Evolutionary conservation across 2,888 invertebrate genomes (phyloP).

Genomic region (Polylopha cassiicola): DNA sequence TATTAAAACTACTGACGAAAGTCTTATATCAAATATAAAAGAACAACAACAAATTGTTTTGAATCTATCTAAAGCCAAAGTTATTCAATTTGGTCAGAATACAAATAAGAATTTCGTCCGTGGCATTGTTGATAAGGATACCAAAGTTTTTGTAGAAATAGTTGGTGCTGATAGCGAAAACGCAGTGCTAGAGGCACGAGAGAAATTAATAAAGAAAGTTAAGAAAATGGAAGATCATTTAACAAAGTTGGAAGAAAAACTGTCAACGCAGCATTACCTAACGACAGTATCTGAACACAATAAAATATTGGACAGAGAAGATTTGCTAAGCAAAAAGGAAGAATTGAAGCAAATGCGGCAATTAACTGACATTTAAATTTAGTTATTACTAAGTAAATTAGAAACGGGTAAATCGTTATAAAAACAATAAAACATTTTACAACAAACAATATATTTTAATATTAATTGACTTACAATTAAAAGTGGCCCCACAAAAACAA

Average conservation of each 20-base stretch:
- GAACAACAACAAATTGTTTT: slow-evolving; percentile 44
- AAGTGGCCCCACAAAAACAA: slow-evolving; percentile 32
- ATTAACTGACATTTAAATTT: too few relatives aligned
- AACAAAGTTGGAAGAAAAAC: slow-evolving; percentile 47
- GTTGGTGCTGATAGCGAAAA: slow-evolving; percentile 40
- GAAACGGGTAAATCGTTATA: neutral
- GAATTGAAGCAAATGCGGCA: slow-evolving; percentile 52
- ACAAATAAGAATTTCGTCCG: slow-evolving; percentile 39
- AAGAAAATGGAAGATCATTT: slow-evolving; percentile 47
- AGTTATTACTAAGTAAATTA: slow-evolving; percentile 1
- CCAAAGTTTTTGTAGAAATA: slow-evolving; percentile 52
- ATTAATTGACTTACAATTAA: slow-evolving; percentile 54
- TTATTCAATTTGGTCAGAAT: slow-evolving; percentile 35
- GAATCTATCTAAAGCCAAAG: slow-evolving; percentile 45
- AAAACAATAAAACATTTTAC: slow-evolving; percentile 38
- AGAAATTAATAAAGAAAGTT: slow-evolving; percentile 48
- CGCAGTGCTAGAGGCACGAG: slow-evolving; percentile 42
- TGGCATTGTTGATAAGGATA: slow-evolving; percentile 44
- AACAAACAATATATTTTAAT: slow-evolving; percentile 45
- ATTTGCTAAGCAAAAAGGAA: slow-evolving; percentile 41
- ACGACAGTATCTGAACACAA: slow-evolving; percentile 38
- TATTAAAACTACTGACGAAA: slow-evolving; percentile 41
- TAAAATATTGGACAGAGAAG: slow-evolving; percentile 46
- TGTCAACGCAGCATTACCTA: slow-evolving; percentile 39
- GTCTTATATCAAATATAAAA: slow-evolving; percentile 42